phyloP scores from a whole-genome alignment of 2,888 invertebrate species.

The Stenichneumon culpator region DNA sequence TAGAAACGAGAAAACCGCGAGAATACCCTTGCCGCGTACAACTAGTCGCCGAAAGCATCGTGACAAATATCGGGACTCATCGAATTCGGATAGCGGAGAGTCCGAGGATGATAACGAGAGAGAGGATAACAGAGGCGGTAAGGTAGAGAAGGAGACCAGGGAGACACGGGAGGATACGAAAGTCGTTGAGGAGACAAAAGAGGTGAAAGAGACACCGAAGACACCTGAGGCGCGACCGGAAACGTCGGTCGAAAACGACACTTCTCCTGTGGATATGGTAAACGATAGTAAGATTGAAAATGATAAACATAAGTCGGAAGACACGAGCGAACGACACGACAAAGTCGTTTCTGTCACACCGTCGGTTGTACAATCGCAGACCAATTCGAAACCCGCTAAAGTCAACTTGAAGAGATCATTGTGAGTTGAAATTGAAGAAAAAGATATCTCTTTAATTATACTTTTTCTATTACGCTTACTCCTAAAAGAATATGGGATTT shows the following conservation, averaged over 20 bases:
- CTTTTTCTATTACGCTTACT: background rate
- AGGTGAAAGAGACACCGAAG: constrained; percentile 69
- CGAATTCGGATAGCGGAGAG: constrained; percentile 81
- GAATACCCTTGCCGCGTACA: constrained; percentile 65
- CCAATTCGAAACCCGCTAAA: constrained; percentile 80
- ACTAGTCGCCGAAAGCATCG: constrained; percentile 79
- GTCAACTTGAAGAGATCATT: constrained; percentile 84
- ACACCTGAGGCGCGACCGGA: constrained; percentile 48
- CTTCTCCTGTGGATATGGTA: constrained; percentile 19
- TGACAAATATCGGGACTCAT: constrained; percentile 81
- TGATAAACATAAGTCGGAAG: constrained; percentile 36
- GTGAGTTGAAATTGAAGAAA: constrained; percentile 75
- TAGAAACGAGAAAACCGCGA: constrained; percentile 39
- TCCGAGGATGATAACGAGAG: constrained; percentile 79
- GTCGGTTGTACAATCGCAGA: constrained; percentile 57
- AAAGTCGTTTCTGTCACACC: constrained; percentile 45
- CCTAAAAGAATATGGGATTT: background rate
- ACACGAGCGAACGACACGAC: constrained; percentile 61
- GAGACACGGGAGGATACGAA: constrained; percentile 55
- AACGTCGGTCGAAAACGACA: constrained; percentile 60
- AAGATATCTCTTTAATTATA: background rate
- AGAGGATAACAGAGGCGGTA: constrained; percentile 25
- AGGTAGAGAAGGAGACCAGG: background rate
- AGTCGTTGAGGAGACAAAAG: constrained; percentile 62
- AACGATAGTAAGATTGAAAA: constrained; percentile 40